Percentiles rank a stretch among this genome's conserved stretches.
phyloP scores from a whole-genome alignment of 2,888 invertebrate species.

The Brassicogethes aeneus region DNA sequence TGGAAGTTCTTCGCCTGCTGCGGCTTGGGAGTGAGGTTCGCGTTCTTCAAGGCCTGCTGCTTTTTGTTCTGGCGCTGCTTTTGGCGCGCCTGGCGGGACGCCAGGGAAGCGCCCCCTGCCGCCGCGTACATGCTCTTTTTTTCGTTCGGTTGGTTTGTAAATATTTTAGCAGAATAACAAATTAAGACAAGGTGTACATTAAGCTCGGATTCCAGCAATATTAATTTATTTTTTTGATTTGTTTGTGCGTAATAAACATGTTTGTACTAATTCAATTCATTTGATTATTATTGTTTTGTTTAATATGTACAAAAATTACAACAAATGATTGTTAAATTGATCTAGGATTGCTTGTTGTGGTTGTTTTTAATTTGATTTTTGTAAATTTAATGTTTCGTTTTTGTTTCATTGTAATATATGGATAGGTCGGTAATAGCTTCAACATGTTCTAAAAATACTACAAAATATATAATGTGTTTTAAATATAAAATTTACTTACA shows the following conservation, averaged over 20 bases:
- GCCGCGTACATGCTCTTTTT: slow-evolving; percentile 67
- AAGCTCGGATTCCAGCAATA: background rate
- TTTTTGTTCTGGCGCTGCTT: slow-evolving; percentile 45
- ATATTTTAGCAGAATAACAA: background rate
- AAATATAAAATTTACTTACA: slow-evolving; percentile 21
- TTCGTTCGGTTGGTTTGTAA: background rate
- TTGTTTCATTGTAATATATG: slow-evolving; percentile 19
- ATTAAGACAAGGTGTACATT: background rate
- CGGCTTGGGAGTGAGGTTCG: slow-evolving; percentile 32
- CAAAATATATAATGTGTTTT: slow-evolving; percentile 15
- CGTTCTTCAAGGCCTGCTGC: slow-evolving; percentile 39
- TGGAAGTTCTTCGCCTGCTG: slow-evolving; percentile 47
- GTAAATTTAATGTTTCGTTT: slow-evolving; percentile 21
- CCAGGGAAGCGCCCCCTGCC: slow-evolving; percentile 80
- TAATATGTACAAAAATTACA: slow-evolving; percentile 12
- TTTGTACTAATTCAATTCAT: slow-evolving; percentile 1
- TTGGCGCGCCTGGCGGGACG: slow-evolving; percentile 68
- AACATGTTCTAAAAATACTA: slow-evolving; percentile 25
- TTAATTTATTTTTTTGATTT: background rate
- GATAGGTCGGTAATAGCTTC: slow-evolving; percentile 18
- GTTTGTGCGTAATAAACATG: slow-evolving; percentile 1
- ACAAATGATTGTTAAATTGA: slow-evolving; percentile 20
- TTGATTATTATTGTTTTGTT: slow-evolving; percentile 3
- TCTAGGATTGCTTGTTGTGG: slow-evolving; percentile 6
- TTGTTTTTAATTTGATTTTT: slow-evolving; percentile 24